Evolutionary conservation across 2,797 vertebrate genomes (phyloP), one percentile per base, ranked within the genome.

Genomic region (Emydoidea blandingii): DNA sequence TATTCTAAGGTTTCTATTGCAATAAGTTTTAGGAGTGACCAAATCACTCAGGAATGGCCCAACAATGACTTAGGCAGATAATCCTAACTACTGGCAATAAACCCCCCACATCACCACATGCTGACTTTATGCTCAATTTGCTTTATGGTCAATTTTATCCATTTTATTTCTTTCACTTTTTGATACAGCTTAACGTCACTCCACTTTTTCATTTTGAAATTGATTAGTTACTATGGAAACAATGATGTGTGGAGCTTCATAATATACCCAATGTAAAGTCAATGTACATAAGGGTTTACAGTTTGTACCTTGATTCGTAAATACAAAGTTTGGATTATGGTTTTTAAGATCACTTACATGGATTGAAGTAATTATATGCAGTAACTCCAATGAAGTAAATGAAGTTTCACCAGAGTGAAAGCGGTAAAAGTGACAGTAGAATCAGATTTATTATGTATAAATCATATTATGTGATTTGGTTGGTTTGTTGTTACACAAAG

Each of bases 171-270:
- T 82, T 82, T 18, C 1, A 83, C 41, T 90, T 79, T 34, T 81
- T 87, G 37, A 16, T 31, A 31, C 15, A 47, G 16, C 15, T 90
- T 10, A 62, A 1, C 80, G 89, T 85, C 90, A 57, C 7, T 92
- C 5, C 57, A 95, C 5, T 50, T 85, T 19, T 50, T 62, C 2
- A 29, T 31, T 91, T 47, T 82, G 74, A 95, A 95, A 88, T 78
- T 80, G 92, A 84, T 6, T 72, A 7, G 65, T 92, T 96, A 87
- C 83, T 93, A 81, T 18, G 34, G 89, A 94, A n/a, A 94, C 25
- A 91, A 29, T n/a, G 44, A 53, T 78, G 90, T 53, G 18, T 86
- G 25, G 16, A 5, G 29, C 65, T 84, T 23, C 92, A 14, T 25
- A 91, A 89, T 6, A 5, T 23, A 93, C 12, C 59, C 9, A 47